Conservation (phyloP, 1,140 invertebrate species). For the Sitodiplosis mosellana region DNA sequence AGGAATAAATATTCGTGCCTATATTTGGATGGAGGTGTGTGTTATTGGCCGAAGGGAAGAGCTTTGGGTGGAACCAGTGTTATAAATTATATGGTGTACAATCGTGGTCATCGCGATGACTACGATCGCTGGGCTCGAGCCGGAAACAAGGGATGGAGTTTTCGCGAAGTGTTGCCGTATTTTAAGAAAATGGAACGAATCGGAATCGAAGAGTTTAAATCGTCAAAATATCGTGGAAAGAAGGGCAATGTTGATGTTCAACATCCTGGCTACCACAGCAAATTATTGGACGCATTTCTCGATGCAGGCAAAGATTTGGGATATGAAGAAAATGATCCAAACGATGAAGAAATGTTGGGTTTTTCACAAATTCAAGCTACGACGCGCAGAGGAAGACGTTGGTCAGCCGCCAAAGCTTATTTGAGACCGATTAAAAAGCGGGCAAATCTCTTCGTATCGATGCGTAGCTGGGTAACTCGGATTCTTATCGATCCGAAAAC, state of each 20-base stretch:
- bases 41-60: conserved; percentile 52
- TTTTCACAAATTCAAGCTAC: conserved; percentile 50
- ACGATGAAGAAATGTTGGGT: conserved; percentile 37
- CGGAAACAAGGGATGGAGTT: conserved; percentile 78
- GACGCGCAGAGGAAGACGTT: conserved; percentile 42
- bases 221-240: conserved; percentile 41
- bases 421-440: conserved; percentile 50
- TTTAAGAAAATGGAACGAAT: conserved; percentile 64
- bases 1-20: conserved; percentile 44
- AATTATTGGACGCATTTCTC: conserved; percentile 38
- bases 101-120: conserved; percentile 45
- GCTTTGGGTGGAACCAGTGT: conserved; percentile 57
- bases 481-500: conserved; percentile 41
- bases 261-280: conserved; percentile 38
- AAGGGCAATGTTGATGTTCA: conserved; percentile 49
- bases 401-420: conserved; percentile 64
- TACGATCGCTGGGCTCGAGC: conserved; percentile 49
- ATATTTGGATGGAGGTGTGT: conserved; percentile 40
- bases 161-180: conserved; percentile 59
- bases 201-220: conserved; percentile 28
- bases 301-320: conserved; percentile 50
- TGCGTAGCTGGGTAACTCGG: conserved; percentile 52
- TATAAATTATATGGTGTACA: conserved; percentile 66
- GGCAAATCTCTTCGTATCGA: conserved; percentile 56
- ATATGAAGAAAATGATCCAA: conserved; percentile 45